Evolutionary conservation across 92 coral and sea anemone genomes (phyloP), one percentile per base, ranked within the genome.

Genomic region (Anthopleura xanthogrammica): DNA sequence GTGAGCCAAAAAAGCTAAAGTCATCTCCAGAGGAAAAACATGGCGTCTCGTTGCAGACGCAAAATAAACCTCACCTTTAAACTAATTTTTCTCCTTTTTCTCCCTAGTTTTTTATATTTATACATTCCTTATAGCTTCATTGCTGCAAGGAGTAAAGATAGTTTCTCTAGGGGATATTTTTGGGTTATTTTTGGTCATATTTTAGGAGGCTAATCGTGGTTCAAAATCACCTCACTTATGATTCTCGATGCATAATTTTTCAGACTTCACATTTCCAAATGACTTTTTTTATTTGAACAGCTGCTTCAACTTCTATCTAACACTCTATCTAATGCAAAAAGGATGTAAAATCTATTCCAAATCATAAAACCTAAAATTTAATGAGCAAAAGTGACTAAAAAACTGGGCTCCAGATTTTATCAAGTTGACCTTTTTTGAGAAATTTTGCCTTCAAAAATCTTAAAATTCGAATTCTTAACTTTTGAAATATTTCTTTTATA

Each of bases 1-100:
- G 99, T 97, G 78, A 80, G 94, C 17, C 24, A 29, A 11, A 58
- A 58, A 58, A 14, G 19, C 9, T 5, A 5, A 16, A 2, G 2
- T 52, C 54, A 16, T 29, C 12, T 1, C 24, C 16, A 10, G 10
- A 20, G 1, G 12, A 7, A 62, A 62, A 41, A 80, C 8, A 80
- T 62, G 77, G 84, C 84, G 84, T 80, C 84, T 24, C 41, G 41
- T 36, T 13, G 14, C 9, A 68, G 14, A 23, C 16, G 14, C 74
- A 68, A 68, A 5, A 68, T 36, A 7, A 12, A 13, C 14, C 16
- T 29, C 74, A 23, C 36, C 14, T 23, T 65, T 10, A 23, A 65
- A 20, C 36, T 65, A 7, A 7, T 68, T 68, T 68, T 23, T 29
- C 20, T 36, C 16, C 70, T 68, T 23, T 68, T 68, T 23, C 11